These are phyloP conservation scores for Lutjanus erythropterus DNA, from an alignment of 2,113 vertebrate genomes.

Conservation along the genomic window DNA sequence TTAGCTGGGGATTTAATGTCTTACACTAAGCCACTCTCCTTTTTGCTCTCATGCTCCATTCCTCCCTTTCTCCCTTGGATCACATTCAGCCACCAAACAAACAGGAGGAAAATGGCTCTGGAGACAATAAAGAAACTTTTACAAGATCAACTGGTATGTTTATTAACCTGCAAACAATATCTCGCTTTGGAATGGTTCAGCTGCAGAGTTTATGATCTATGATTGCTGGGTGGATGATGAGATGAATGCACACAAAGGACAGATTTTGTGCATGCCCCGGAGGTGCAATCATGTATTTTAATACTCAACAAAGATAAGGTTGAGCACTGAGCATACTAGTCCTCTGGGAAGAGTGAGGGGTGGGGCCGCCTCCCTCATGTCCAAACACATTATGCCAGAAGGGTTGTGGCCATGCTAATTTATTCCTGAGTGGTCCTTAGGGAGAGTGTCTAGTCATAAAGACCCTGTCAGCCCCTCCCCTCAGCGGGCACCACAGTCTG, in stretches of 20 bases:
- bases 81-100: conserved; percentile 58
- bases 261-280: conserved; percentile 67
- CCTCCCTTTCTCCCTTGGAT: conserved; percentile 46
- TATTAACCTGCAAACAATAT: conserved; percentile 68
- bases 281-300: conserved; percentile 81
- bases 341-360: conserved; percentile 70
- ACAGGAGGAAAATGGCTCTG: conserved; percentile 44
- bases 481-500: conserved; percentile 57
- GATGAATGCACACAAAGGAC: conserved; percentile 72
- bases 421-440: conserved; percentile 81
- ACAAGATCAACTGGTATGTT: conserved; percentile 54
- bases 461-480: conserved; percentile 79
- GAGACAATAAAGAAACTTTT: conserved; percentile 48
- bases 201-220: conserved; percentile 64
- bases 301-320: conserved; percentile 78
- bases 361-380: conserved; percentile 75
- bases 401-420: conserved; percentile 80
- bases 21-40: conserved; percentile 76
- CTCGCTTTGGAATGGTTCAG: conserved; percentile 46
- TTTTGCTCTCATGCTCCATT: conserved; percentile 46
- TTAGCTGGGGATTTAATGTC: conserved; percentile 75
- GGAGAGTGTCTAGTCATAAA: conserved; percentile 79
- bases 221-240: conserved; percentile 44
- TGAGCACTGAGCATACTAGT: conserved; percentile 65
- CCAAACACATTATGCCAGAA: conserved; percentile 81